Evolutionary conservation across 2,888 invertebrate genomes (phyloP), one percentile per base, ranked within the genome.

Genomic region (Drosophila ezoana): DNA sequence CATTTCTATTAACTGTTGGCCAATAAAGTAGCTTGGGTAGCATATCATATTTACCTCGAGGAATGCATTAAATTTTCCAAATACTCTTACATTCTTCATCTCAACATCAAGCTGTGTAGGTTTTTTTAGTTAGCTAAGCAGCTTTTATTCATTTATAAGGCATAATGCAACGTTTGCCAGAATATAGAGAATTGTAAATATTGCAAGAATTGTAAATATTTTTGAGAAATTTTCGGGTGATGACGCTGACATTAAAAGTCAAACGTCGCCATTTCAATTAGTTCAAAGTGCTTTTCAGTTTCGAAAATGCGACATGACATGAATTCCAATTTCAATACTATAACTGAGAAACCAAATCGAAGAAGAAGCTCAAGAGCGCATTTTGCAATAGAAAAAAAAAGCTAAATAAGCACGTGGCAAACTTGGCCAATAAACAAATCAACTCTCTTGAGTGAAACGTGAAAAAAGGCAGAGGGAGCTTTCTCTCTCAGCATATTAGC

Each of bases 361-460:
- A 18, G n/a, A 23, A 45, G 52, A 10, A 9, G n/a, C 44, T 11
- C 20, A 44, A 72, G 58, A 59, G 59, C 37, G 13, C 14, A 14
- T 10, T 35, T 14, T 10, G 33, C 23, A 23, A 23, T 20, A 56
- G 14, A 40, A 11, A 38, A 56, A 14, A 40, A 11, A 38, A 38
- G 10, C 35, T n/a, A 2, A 10, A 1, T 40, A 33, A 51, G 63
- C 76, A 77, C 85, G 87, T 80, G 85, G 48, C 51, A 38, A 20
- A 43, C 8, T 20, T 20, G 18, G 18, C 23, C 5, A 13, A 13
- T 33, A 11, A 66, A 64, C 51, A 66, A 44, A 49, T 14, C 6
- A 6, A 4, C 6, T 53, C 83, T 76, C 84, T 83, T 83, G 80
- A 86, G 87, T 60, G 57, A 60, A 49, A 72, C 38, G 13, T 14